These are phyloP conservation scores for Drosophila melanica DNA, from an alignment of 1,140 invertebrate species.

Conservation along the genomic window DNA sequence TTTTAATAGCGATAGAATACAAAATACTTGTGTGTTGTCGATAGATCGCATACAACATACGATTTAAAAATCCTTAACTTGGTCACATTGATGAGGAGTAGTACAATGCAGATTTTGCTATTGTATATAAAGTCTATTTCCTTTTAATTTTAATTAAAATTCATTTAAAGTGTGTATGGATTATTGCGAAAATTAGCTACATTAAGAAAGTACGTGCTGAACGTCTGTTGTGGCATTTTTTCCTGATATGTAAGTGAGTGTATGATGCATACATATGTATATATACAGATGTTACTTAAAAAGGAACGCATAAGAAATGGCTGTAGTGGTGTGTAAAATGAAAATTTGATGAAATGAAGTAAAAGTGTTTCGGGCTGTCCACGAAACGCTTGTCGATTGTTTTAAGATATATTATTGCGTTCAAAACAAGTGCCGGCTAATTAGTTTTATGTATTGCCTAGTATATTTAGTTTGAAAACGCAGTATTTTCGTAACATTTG, in stretches of 20 bases:
- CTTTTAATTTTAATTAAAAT: background rate
- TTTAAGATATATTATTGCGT: background rate
- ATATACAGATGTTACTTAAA: constrained; percentile 6
- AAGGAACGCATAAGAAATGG: background rate
- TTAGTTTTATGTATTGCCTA: background rate
- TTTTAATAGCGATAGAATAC: background rate
- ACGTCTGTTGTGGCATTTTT: background rate
- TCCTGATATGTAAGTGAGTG: constrained; percentile 1
- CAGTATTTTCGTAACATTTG: background rate
- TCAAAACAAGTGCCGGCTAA: constrained; percentile 35
- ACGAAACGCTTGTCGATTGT: background rate
- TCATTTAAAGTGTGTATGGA: background rate
- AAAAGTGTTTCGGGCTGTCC: background rate
- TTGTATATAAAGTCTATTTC: constrained; percentile 1
- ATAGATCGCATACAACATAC: background rate
- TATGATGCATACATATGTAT: background rate
- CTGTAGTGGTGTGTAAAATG: background rate
- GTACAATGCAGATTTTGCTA: background rate
- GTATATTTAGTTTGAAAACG: constrained; percentile 28
- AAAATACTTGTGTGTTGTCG: background rate
- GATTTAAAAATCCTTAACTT: background rate
- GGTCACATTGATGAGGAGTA: constrained; percentile 13
- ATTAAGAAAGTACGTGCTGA: background rate
- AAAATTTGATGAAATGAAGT: background rate
- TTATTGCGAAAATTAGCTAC: background rate